Evolutionary conservation across 2,888 invertebrate species (phyloP).

Genomic region (Brenthis daphne): DNA sequence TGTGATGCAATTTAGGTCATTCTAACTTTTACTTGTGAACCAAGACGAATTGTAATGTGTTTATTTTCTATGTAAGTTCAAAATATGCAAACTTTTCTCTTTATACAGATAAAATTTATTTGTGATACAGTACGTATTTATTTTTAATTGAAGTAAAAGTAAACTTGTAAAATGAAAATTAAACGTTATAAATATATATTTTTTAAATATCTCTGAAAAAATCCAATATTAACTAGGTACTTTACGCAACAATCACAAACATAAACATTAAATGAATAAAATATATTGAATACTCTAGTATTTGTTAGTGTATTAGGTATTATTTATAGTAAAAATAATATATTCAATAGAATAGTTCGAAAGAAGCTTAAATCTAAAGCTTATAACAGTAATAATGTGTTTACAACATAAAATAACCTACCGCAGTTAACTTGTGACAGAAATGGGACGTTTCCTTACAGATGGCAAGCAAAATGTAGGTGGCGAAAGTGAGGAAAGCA

Average conservation of each 20-base stretch:
- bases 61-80: not conserved
- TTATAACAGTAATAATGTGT: slow-evolving; percentile 9
- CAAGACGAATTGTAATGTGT: not conserved
- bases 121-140: no score
- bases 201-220: no score
- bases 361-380: not conserved
- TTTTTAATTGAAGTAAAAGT: no score
- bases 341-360: not conserved
- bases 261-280: no score
- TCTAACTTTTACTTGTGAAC: slow-evolving; percentile 4
- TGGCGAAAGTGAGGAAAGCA: slow-evolving; percentile 50
- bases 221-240: no score
- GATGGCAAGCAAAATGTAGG: slow-evolving; percentile 48
- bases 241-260: no score
- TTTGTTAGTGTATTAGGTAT: no score
- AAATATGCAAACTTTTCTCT: no score
- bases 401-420: slow-evolving; percentile 22
- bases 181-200: no score
- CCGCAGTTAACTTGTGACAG: slow-evolving; percentile 43
- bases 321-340: not conserved
- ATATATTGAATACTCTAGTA: no score
- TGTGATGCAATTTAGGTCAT: slow-evolving; percentile 18
- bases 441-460: slow-evolving; percentile 55
- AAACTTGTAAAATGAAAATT: no score
- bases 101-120: no score